These are phyloP conservation scores for Vanessa atalanta DNA, from an alignment of 1,140 invertebrate genomes.

Conservation along the genomic window DNA sequence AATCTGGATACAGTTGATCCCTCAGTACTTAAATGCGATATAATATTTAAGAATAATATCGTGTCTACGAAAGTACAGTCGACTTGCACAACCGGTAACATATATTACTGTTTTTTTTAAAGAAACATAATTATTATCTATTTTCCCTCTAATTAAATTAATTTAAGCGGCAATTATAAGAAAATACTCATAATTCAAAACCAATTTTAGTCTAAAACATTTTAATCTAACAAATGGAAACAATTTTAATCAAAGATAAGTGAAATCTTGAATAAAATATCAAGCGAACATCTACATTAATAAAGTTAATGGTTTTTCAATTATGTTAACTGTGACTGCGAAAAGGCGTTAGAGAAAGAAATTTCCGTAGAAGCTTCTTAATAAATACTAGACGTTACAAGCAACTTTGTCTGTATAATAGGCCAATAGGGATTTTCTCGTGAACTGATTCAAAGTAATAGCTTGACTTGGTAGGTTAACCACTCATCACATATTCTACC, in stretches of 20 bases:
- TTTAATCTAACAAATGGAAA: constrained; percentile 37
- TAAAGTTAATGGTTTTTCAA: constrained; percentile 37
- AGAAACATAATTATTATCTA: not conserved
- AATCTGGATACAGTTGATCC: too few species aligned
- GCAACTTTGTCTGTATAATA: too few species aligned
- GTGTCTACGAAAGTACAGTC: too few species aligned
- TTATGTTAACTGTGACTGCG: constrained; percentile 35
- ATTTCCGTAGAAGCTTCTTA: constrained; percentile 24
- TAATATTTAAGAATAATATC: too few species aligned
- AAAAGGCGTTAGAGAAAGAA: constrained; percentile 20
- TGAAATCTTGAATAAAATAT: constrained; percentile 31
- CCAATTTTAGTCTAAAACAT: constrained; percentile 8
- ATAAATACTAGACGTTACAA: not conserved
- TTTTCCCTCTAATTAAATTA: not conserved
- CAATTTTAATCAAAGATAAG: constrained; percentile 33
- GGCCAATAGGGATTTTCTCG: too few species aligned
- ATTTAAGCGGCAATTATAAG: not conserved
- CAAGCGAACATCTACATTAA: constrained; percentile 35
- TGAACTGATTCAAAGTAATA: too few species aligned
- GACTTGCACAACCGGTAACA: too few species aligned
- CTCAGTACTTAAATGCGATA: too few species aligned
- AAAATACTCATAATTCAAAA: not conserved
- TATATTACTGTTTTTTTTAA: not conserved
- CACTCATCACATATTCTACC: too few species aligned
- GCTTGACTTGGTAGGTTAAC: too few species aligned